Base-by-base conservation (phyloP, 2,888 invertebrate genomes). In the Eristalis intricaria region DNA sequence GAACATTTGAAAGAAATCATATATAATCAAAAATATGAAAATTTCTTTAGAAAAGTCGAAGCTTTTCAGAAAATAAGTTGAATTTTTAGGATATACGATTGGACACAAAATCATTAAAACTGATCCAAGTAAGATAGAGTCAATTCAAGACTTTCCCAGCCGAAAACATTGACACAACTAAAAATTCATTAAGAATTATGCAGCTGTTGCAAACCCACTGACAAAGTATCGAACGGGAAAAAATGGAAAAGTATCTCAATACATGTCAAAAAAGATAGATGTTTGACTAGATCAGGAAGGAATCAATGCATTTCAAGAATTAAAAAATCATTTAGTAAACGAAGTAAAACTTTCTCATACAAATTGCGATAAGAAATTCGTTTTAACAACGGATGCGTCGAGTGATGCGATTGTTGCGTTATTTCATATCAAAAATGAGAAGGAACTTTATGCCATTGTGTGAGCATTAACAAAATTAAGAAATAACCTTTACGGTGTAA, bases 401-500 rank as follows among this genome's bases (percentile, higher is more conserved):
- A n/a, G n/a, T n/a, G n/a, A n/a, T n/a, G n/a, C n/a, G n/a, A n/a
- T n/a, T n/a, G n/a, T n/a, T n/a, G n/a, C n/a, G n/a, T n/a, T n/a
- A n/a, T n/a, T n/a, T n/a, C n/a, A n/a, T n/a, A n/a, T n/a, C n/a
- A 26, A n/a, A n/a, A n/a, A n/a, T n/a, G n/a, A n/a, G n/a, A n/a
- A n/a, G n/a, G n/a, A n/a, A n/a, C 78, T 92, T 4, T 77, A 91
- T 50, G 90, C 90, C 0, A 91, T 92, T 10, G 90, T 92, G 0
- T 92, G 91, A 91, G 90, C 91, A 0, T 83, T 90, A 5, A 91
- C 92, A 83, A 90, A 90, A 43, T 91, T 92, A 13, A 79, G 91
- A 65, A 91, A 91, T 5, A 92, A 92, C 32, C 29, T 93, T 7
- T 92, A 91, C 32, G 92, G 91, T 3, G 89, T 88, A 32, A 89